Conservation (phyloP, 37 sponge, comb jelly and placozoan species). For the Oscarella lobularis region DNA sequence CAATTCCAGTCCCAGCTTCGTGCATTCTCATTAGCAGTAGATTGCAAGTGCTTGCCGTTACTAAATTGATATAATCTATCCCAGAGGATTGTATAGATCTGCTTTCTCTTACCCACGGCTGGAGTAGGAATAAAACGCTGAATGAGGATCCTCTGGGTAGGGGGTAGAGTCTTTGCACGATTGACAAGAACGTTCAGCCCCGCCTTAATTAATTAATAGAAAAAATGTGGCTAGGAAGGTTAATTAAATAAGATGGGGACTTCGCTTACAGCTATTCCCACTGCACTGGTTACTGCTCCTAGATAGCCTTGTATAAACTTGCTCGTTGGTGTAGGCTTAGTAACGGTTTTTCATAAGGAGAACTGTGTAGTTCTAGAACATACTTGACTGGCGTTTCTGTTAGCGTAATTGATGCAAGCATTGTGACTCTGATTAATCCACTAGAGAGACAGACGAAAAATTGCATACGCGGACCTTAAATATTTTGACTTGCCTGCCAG, state of each 20-base stretch:
- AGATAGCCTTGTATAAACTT: conserved; percentile 48
- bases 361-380: background rate
- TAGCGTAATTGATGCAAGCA: conserved; percentile 79
- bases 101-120: conserved; percentile 42
- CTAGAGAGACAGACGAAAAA: conserved; percentile 15
- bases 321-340: conserved; percentile 49
- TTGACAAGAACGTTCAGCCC: conserved; percentile 32
- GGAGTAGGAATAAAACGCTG: conserved; percentile 75
- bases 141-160: conserved; percentile 42
- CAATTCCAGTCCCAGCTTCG: conserved; percentile 70
- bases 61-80: conserved; percentile 21
- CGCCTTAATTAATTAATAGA: conserved; percentile 16
- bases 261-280: conserved; percentile 46
- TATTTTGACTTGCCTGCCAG: conserved; percentile 49
- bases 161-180: conserved; percentile 32
- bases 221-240: too few relatives aligned
- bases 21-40: conserved; percentile 66
- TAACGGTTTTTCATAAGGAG: background rate
- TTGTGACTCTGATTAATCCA: conserved; percentile 88
- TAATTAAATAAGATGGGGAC: too few relatives aligned
- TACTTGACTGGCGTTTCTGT: conserved; percentile 75
- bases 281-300: conserved; percentile 57
- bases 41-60: conserved; percentile 55
- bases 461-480: background rate
- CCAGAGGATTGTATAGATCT: background rate